Evolutionary conservation across 2,888 invertebrate genomes (phyloP).

Genomic region (Agriotes lineatus): DNA sequence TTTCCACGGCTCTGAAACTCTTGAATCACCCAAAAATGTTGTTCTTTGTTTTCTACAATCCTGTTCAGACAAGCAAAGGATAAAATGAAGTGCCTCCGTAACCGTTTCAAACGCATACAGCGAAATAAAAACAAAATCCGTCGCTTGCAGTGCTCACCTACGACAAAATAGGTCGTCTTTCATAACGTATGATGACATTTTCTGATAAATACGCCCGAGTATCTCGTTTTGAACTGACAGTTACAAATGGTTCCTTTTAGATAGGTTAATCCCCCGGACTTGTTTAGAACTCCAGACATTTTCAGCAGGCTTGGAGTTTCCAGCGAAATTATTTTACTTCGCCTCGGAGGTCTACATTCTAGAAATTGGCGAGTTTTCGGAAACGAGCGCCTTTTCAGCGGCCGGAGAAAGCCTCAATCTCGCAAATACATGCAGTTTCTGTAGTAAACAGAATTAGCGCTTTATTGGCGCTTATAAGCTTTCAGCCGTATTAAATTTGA

Average conservation of each 20-base stretch:
- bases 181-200: conserved; percentile 44
- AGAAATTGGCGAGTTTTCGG: background rate
- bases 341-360: background rate
- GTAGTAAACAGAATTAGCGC: too few relatives aligned
- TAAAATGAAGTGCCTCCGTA: background rate
- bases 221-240: conserved; percentile 50
- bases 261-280: conserved; percentile 36
- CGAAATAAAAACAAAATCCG: conserved; percentile 10
- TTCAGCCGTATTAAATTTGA: background rate
- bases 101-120: background rate
- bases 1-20: too few relatives aligned
- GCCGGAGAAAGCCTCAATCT: too few relatives aligned
- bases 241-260: conserved; percentile 50
- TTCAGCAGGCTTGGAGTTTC: background rate
- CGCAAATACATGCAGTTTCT: too few relatives aligned
- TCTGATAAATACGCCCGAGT: conserved; percentile 50
- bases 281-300: conserved; percentile 33
- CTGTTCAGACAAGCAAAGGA: too few relatives aligned
- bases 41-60: too few relatives aligned
- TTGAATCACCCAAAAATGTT: too few relatives aligned
- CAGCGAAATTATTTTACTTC: conserved; percentile 1
- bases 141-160: conserved; percentile 7
- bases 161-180: conserved; percentile 24
- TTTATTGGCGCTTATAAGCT: background rate
- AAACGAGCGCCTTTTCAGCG: too few relatives aligned